These are phyloP conservation scores for Eremobia ochroleuca DNA, from an alignment of 2,888 invertebrate species.

Conservation along the genomic window DNA sequence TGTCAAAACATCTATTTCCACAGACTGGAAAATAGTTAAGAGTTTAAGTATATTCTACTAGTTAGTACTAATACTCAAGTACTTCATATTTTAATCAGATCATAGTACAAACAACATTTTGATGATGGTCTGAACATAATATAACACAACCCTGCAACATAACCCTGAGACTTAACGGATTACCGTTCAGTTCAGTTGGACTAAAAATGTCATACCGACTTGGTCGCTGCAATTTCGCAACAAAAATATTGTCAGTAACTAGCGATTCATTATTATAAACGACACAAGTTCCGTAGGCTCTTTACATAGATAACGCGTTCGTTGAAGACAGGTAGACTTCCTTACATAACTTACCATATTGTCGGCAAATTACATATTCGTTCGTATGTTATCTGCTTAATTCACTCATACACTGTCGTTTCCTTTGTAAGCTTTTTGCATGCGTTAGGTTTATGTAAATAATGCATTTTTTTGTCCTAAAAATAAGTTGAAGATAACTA, in stretches of 20 bases:
- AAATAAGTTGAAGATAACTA: slow-evolving; percentile 5
- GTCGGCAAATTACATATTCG: slow-evolving; percentile 63
- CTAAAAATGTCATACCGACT: background rate
- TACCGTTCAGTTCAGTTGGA: background rate
- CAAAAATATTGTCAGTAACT: slow-evolving; percentile 19
- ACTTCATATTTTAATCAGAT: background rate
- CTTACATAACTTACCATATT: slow-evolving; percentile 75
- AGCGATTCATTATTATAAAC: slow-evolving; percentile 22
- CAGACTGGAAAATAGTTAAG: slow-evolving; percentile 12
- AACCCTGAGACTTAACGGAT: background rate
- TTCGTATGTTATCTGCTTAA: slow-evolving; percentile 51
- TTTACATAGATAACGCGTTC: slow-evolving; percentile 57
- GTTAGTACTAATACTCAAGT: no score
- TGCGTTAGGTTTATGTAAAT: slow-evolving; percentile 50
- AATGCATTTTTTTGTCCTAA: slow-evolving; percentile 29
- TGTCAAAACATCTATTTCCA: background rate
- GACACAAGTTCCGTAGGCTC: slow-evolving; percentile 49
- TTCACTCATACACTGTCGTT: slow-evolving; percentile 55
- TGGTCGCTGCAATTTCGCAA: slow-evolving; percentile 25
- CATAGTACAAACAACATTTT: background rate
- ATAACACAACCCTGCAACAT: background rate
- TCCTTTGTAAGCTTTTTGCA: slow-evolving; percentile 61
- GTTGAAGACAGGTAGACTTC: slow-evolving; percentile 47
- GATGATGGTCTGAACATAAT: slow-evolving; percentile 5
- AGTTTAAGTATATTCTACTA: background rate